phyloP scores from a whole-genome alignment of 2,113 vertebrate genomes.

The Anas platyrhynchos region DNA sequence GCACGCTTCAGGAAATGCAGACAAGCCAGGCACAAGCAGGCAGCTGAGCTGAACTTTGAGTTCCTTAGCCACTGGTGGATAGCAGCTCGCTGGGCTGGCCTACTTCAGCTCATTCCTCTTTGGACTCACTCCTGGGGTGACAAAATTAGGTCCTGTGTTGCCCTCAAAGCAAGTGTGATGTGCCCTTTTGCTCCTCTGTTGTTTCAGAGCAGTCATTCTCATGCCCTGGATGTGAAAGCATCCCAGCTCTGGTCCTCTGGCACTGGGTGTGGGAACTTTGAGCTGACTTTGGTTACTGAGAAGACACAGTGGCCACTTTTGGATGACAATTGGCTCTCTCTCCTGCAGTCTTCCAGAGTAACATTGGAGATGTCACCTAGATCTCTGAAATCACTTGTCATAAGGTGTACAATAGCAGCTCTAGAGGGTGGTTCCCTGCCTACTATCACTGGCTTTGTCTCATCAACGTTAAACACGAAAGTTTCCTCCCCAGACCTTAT shows the following conservation, averaged over 20 bases:
- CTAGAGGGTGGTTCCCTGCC: not conserved
- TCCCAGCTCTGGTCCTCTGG: not conserved
- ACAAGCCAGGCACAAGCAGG: not conserved
- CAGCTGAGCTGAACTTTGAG: not conserved
- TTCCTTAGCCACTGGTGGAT: not conserved
- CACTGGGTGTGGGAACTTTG: not conserved
- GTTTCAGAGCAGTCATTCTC: not conserved
- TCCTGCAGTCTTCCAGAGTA: not conserved
- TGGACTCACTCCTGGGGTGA: not conserved
- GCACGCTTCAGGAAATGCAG: not conserved
- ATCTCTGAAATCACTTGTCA: not conserved
- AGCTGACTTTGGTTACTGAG: not conserved
- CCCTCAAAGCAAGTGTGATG: not conserved
- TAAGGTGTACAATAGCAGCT: not conserved
- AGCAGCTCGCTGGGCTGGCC: not conserved
- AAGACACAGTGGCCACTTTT: not conserved
- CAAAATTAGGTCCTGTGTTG: not conserved
- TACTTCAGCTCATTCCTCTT: too few species aligned
- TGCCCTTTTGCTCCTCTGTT: not conserved
- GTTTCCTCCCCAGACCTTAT: not conserved
- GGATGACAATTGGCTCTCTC: not conserved
- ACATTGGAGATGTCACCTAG: not conserved
- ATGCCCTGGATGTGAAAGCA: not conserved
- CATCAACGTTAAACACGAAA: accelerated
- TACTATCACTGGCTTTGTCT: not conserved